These are phyloP conservation scores for Cantharis rufa DNA, from an alignment of 2,888 invertebrate species.

Conservation along the genomic window DNA sequence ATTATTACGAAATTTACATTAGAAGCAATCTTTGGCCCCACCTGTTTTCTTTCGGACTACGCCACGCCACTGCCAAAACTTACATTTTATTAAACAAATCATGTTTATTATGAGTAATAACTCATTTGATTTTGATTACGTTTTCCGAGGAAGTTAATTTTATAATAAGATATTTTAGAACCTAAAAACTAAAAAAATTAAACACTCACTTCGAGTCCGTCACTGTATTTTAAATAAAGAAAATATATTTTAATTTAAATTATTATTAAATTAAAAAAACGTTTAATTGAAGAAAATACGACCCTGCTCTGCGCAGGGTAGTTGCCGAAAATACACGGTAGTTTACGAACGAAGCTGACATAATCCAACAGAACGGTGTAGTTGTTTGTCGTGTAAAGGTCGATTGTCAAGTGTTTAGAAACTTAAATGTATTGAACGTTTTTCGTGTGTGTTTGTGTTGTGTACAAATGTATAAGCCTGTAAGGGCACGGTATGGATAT, in stretches of 20 bases:
- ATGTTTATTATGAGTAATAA: too few species aligned
- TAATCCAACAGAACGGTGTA: not conserved
- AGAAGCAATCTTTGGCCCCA: too few species aligned
- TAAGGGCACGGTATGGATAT: constrained; percentile 47
- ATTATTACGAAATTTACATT: too few species aligned
- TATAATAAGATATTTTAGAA: too few species aligned
- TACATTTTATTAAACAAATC: too few species aligned
- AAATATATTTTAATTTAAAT: not conserved
- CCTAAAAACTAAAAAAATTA: too few species aligned
- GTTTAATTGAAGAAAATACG: constrained; percentile 1
- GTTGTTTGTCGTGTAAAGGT: not conserved
- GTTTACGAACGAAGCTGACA: constrained; percentile 3
- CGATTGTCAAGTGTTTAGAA: not conserved
- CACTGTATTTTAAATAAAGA: not conserved
- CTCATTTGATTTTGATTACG: too few species aligned
- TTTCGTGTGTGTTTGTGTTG: constrained; percentile 31
- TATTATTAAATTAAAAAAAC: too few species aligned
- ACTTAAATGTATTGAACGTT: not conserved
- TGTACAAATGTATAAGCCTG: constrained; percentile 46
- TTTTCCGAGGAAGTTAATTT: too few species aligned
- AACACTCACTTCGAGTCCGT: not conserved
- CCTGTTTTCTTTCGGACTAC: too few species aligned
- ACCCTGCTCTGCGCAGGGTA: constrained; percentile 1
- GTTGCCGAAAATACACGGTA: constrained; percentile 2
- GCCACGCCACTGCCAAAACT: too few species aligned